These are phyloP conservation scores for Caranx melampygus DNA, from an alignment of 2,113 vertebrate species.

Conservation along the genomic window DNA sequence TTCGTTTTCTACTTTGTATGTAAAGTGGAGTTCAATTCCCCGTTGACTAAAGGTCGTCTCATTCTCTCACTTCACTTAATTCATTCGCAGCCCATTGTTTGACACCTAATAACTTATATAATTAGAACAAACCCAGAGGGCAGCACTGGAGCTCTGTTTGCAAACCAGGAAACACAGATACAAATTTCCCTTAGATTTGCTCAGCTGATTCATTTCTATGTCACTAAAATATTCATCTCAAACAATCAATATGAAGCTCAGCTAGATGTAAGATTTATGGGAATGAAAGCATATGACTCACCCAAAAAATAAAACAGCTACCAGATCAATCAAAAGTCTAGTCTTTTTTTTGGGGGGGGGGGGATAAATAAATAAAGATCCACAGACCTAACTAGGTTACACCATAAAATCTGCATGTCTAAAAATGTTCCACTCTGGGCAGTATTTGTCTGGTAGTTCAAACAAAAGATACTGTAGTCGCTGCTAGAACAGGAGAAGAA, in stretches of 20 bases:
- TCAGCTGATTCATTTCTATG: conserved; percentile 4
- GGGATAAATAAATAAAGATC: background rate
- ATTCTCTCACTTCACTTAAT: conserved; percentile 37
- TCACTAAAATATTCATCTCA: conserved; percentile 23
- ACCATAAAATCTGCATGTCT: background rate
- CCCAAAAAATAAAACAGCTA: background rate
- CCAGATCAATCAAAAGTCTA: background rate
- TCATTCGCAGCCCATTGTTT: conserved; percentile 17
- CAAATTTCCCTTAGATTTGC: conserved; percentile 2
- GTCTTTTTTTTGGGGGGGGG: too few relatives aligned
- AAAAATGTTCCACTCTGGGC: background rate
- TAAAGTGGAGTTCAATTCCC: conserved; percentile 30
- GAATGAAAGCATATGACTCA: background rate
- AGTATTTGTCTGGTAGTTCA: background rate
- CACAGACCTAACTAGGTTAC: too few relatives aligned
- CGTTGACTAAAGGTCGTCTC: conserved; percentile 50
- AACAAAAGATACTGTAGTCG: background rate
- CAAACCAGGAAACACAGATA: background rate
- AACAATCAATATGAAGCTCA: background rate
- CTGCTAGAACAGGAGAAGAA: background rate
- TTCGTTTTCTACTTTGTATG: conserved; percentile 34
- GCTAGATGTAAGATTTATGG: background rate
- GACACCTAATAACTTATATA: conserved; percentile 19
- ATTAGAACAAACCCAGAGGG: background rate
- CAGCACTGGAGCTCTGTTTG: background rate